Conservation (phyloP, 2,888 invertebrate species). For the Erebia palarica region DNA sequence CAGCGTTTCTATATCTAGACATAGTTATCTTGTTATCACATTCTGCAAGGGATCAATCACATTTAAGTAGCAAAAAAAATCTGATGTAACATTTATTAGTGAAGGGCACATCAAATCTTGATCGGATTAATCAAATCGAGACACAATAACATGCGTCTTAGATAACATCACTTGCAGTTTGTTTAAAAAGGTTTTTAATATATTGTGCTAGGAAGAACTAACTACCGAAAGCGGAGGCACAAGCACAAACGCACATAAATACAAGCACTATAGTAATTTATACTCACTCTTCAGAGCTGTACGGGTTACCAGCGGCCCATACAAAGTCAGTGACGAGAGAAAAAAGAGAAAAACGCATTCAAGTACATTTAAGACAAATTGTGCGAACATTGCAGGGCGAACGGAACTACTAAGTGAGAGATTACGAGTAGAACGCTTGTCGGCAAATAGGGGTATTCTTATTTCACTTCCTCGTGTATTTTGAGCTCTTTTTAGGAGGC, state of each 20-base stretch:
- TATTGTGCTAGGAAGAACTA: conserved; percentile 71
- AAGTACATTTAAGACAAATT: conserved; percentile 83
- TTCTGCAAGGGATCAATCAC: conserved; percentile 78
- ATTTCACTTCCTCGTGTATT: conserved; percentile 77
- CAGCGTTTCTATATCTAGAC: conserved; percentile 70
- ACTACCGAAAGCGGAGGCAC: conserved; percentile 78
- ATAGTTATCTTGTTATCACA: conserved; percentile 56
- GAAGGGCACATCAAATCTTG: conserved; percentile 66
- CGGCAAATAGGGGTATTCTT: conserved; percentile 72
- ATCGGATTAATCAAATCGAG: conserved; percentile 36
- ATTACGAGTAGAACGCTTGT: conserved; percentile 82
- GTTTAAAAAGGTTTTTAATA: conserved; percentile 55
- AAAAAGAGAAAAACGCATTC: conserved; percentile 84
- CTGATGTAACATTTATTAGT: conserved; percentile 37
- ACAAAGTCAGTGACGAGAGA: conserved; percentile 86
- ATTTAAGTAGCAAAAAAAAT: conserved; percentile 43
- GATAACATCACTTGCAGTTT: conserved; percentile 73
- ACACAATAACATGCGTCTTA: conserved; percentile 64
- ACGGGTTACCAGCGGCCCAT: conserved; percentile 86
- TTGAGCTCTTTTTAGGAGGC: conserved; percentile 75
- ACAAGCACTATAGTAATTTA: conserved; percentile 83
- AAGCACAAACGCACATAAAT: conserved; percentile 80
- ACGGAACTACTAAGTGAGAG: conserved; percentile 83
- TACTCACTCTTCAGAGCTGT: conserved; percentile 88
- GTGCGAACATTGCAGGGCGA: conserved; percentile 83